phyloP scores from a whole-genome alignment of 2,888 invertebrate genomes.

The Phragmatobia fuliginosa region DNA sequence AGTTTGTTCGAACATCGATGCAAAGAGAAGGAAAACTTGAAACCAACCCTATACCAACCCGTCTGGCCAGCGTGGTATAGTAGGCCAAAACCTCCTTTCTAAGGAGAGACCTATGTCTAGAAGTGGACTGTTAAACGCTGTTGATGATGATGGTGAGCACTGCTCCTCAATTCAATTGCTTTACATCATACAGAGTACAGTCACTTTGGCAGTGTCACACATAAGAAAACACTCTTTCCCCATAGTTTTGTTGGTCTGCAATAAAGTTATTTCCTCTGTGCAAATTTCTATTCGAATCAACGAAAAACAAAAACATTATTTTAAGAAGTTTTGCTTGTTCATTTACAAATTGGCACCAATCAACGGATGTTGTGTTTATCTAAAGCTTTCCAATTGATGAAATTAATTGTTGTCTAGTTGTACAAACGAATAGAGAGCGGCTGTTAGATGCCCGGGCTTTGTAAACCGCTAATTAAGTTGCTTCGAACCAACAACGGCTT shows the following conservation, averaged over 20 bases:
- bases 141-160: no score
- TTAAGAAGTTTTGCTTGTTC: neutral
- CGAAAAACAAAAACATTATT: neutral
- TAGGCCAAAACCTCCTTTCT: no score
- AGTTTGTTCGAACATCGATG: neutral
- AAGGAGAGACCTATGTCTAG: no score
- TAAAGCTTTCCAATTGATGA: constrained; percentile 23
- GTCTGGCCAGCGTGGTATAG: no score
- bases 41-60: no score
- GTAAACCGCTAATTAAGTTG: constrained; percentile 12
- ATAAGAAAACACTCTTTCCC: no score
- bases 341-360: constrained; percentile 5
- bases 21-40: no score
- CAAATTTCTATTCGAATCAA: neutral
- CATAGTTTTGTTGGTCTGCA: neutral
- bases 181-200: no score
- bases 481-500: neutral
- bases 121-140: no score
- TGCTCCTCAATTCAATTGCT: no score
- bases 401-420: constrained; percentile 31
- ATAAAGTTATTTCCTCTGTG: neutral
- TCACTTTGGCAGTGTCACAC: no score
- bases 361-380: neutral
- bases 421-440: constrained; percentile 4
- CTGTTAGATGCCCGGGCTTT: constrained; percentile 11